A percentile compares a stretch with the other conserved stretches of the same genome.
phyloP scores from a whole-genome alignment of 2,113 vertebrate species.

The Lepus timidus region DNA sequence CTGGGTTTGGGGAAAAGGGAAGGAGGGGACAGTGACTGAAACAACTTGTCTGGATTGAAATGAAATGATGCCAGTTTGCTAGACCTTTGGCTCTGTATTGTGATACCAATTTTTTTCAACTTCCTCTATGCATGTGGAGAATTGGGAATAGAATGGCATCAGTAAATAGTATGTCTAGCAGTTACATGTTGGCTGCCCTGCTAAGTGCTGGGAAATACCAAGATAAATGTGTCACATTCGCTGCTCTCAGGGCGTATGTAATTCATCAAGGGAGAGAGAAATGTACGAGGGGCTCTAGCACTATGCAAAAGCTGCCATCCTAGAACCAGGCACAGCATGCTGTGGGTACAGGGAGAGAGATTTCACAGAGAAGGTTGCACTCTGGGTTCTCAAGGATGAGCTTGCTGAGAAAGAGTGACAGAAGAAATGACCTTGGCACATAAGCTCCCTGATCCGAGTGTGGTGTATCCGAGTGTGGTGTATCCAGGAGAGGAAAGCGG shows the following conservation, averaged over 20 bases:
- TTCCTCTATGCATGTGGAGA: neutral
- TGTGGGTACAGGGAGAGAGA: neutral
- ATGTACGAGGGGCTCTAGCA: neutral
- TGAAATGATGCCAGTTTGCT: neutral
- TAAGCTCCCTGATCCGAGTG: neutral
- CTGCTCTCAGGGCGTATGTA: neutral
- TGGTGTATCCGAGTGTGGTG: neutral
- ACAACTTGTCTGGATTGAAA: conserved; percentile 12
- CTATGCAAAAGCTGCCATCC: rapidly evolving
- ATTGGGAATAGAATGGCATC: neutral
- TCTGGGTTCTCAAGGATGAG: neutral
- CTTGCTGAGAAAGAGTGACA: neutral
- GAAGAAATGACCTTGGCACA: neutral
- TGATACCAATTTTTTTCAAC: neutral
- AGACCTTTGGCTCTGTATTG: neutral
- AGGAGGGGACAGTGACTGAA: neutral
- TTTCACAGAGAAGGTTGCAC: neutral
- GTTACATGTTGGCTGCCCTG: neutral
- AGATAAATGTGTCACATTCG: neutral
- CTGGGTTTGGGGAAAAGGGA: too few species aligned
- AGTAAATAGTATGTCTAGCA: neutral
- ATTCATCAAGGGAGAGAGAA: neutral
- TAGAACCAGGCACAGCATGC: rapidly evolving
- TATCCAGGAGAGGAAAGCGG: neutral
- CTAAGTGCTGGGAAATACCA: neutral